Conservation (phyloP, 2,888 invertebrate species). For the Microdon myrmicae region DNA sequence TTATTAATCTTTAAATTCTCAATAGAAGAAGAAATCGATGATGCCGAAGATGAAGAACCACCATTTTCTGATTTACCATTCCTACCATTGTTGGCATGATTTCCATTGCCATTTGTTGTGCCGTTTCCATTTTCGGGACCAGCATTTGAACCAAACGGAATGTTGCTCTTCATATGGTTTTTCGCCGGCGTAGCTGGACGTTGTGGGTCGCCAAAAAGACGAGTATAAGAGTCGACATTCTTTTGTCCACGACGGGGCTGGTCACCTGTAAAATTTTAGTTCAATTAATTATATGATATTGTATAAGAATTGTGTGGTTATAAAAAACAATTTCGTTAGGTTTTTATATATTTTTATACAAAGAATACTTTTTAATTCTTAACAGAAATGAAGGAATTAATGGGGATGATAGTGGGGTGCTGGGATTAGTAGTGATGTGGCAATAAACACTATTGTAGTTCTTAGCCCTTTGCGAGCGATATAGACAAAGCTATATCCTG, state of each 20-base stretch:
- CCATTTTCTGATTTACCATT: conserved; percentile 61
- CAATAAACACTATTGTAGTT: too few relatives aligned
- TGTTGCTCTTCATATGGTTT: conserved; percentile 71
- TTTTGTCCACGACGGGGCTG: conserved; percentile 64
- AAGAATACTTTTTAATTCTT: too few relatives aligned
- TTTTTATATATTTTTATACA: too few relatives aligned
- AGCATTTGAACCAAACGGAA: conserved; percentile 67
- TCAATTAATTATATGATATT: too few relatives aligned
- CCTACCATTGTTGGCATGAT: conserved; percentile 53
- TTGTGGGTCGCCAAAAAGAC: conserved; percentile 70
- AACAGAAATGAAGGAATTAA: too few relatives aligned
- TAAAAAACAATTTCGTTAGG: too few relatives aligned
- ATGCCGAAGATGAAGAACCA: conserved; percentile 63
- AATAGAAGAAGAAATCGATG: conserved; percentile 64
- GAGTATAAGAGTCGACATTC: conserved; percentile 69
- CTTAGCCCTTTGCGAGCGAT: too few relatives aligned
- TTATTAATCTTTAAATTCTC: conserved; percentile 64
- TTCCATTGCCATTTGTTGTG: conserved; percentile 59
- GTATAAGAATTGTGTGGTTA: too few relatives aligned
- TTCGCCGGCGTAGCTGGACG: conserved; percentile 69
- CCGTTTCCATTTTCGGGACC: conserved; percentile 54
- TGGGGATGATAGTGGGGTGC: conserved; percentile 7
- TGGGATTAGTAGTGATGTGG: conserved; percentile 7
- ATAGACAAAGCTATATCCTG: too few relatives aligned
- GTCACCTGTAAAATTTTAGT: conserved; percentile 60